These are phyloP conservation scores for Caenorhabditis japonica DNA, from an alignment of 2,888 invertebrate genomes.

Conservation along the genomic window DNA sequence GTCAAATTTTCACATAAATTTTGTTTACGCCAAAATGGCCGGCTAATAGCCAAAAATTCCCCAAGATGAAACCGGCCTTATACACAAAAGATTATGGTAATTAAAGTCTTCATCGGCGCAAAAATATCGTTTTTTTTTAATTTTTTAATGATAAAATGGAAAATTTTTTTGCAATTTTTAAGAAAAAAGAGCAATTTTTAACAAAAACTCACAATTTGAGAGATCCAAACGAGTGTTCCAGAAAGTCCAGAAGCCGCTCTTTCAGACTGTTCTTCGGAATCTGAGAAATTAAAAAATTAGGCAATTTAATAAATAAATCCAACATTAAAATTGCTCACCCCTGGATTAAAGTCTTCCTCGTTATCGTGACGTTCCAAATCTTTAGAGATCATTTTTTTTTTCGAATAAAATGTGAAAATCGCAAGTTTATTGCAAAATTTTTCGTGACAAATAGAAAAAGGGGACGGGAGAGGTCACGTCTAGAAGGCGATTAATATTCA, in stretches of 20 bases:
- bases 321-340: slow-evolving; percentile 19
- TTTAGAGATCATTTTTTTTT: not conserved
- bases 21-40: no score
- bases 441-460: not conserved
- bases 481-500: not conserved
- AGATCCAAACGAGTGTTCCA: slow-evolving; percentile 31
- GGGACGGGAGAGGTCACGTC: slow-evolving; percentile 5
- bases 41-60: no score
- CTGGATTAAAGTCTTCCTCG: not conserved
- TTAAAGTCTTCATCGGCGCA: no score
- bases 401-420: not conserved
- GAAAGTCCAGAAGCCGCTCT: slow-evolving; percentile 21
- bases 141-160: no score
- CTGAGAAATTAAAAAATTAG: slow-evolving; percentile 18
- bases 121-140: no score
- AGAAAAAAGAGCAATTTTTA: no score
- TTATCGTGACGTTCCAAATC: slow-evolving; percentile 29
- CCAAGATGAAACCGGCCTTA: no score
- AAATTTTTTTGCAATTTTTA: no score
- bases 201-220: slow-evolving; percentile 31
- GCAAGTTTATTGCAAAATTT: not conserved
- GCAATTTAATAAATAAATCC: not conserved
- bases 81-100: no score
- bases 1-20: no score
- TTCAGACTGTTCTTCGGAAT: slow-evolving; percentile 9